Evolutionary conservation across 2,888 invertebrate species (phyloP).

Genomic region (Apotomis betuletana): DNA sequence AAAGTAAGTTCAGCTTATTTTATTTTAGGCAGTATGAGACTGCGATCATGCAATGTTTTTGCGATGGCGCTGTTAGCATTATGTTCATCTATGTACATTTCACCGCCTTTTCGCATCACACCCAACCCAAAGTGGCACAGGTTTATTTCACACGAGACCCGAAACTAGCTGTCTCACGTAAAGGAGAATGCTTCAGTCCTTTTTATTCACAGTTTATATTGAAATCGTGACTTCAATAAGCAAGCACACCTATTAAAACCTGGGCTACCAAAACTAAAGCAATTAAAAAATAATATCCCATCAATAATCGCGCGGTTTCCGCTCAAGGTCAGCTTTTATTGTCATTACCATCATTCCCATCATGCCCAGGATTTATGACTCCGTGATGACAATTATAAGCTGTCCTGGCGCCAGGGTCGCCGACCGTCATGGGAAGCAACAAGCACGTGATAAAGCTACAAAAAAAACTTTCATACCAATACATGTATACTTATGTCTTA

Average conservation of each 20-base stretch:
- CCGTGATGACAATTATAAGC: slow-evolving; percentile 40
- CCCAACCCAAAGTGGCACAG: not conserved
- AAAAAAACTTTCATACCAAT: slow-evolving; percentile 44
- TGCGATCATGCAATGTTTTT: no score
- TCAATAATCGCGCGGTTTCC: slow-evolving; percentile 34
- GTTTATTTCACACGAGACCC: slow-evolving; percentile 2
- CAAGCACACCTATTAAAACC: slow-evolving; percentile 10
- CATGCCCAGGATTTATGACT: slow-evolving; percentile 38
- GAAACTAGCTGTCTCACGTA: not conserved
- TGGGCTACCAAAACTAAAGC: slow-evolving; percentile 24
- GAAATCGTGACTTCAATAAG: slow-evolving; percentile 16
- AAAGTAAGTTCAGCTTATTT: no score
- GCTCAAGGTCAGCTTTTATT: slow-evolving; percentile 46
- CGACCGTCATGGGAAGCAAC: slow-evolving; percentile 54
- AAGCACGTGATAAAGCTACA: slow-evolving; percentile 47
- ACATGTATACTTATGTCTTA: slow-evolving; percentile 22
- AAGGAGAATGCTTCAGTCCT: not conserved
- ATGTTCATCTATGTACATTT: not conserved
- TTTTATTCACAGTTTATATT: slow-evolving; percentile 6
- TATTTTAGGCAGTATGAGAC: no score
- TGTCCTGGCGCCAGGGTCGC: slow-evolving; percentile 43
- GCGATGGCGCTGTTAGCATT: no score
- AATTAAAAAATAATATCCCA: slow-evolving; percentile 35
- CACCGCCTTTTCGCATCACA: not conserved
- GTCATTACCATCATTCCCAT: slow-evolving; percentile 44